Conservation (phyloP, 2,888 invertebrate genomes). For the Latrodectus elegans region DNA sequence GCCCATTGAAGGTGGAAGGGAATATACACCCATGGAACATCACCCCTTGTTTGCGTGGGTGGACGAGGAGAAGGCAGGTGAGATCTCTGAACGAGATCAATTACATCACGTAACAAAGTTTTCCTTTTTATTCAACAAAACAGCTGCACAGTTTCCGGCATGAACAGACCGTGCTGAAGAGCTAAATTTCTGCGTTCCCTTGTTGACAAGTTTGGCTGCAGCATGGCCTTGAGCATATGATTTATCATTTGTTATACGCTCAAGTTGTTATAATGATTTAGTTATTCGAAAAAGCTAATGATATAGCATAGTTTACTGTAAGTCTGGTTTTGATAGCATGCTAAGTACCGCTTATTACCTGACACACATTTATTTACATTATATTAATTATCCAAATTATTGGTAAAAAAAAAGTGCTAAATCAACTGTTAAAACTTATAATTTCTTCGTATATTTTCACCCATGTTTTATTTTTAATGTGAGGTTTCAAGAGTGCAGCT, state of each 20-base stretch:
- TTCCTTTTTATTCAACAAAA: constrained; percentile 27
- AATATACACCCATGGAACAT: neutral
- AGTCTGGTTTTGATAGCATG: too few relatives aligned
- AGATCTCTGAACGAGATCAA: constrained; percentile 35
- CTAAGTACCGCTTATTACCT: too few relatives aligned
- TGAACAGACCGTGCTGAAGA: neutral
- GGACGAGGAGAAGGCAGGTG: constrained; percentile 31
- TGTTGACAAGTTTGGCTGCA: neutral
- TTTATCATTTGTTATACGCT: neutral
- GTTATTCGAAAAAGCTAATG: neutral
- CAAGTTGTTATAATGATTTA: neutral
- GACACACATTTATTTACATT: too few relatives aligned
- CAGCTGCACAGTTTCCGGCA: constrained; percentile 44
- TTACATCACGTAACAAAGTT: constrained; percentile 58
- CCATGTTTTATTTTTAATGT: too few relatives aligned
- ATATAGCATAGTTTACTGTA: neutral
- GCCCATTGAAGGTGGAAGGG: neutral
- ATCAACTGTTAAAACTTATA: too few relatives aligned
- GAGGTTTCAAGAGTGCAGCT: too few relatives aligned
- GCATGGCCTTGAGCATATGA: neutral
- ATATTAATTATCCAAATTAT: too few relatives aligned
- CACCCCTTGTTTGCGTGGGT: neutral
- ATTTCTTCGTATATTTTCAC: too few relatives aligned
- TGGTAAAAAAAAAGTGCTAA: too few relatives aligned
- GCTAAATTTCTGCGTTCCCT: too few relatives aligned